These are phyloP conservation scores for Zophobas atratus DNA, from an alignment of 1,140 invertebrate species.

Conservation along the genomic window DNA sequence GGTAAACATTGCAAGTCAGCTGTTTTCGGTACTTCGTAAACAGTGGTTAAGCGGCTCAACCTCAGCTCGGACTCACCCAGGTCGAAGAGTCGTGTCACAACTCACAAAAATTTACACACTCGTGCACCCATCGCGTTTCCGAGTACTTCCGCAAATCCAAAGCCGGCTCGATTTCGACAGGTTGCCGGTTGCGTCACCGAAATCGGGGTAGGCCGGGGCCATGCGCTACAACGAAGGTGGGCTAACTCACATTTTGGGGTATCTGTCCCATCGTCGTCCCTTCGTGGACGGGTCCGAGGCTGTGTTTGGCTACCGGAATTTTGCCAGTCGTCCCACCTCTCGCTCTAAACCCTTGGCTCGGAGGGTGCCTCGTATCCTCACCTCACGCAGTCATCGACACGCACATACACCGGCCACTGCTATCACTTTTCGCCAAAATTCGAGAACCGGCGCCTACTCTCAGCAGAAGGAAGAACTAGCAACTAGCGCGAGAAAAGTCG, in stretches of 20 bases:
- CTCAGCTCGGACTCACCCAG: no score
- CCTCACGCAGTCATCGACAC: conserved; percentile 35
- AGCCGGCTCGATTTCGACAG: neutral
- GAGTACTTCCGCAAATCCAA: no score
- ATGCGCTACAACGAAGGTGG: neutral
- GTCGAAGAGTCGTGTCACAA: no score
- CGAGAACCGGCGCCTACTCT: no score
- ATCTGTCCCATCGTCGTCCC: conserved; percentile 73
- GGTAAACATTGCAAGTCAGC: no score
- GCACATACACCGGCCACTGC: neutral
- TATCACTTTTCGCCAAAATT: no score
- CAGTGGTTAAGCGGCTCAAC: no score
- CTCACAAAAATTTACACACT: no score
- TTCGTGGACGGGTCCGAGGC: conserved; percentile 67
- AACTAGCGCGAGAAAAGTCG: neutral
- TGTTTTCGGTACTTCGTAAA: no score
- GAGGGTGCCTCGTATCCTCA: neutral
- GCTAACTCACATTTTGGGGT: conserved; percentile 70
- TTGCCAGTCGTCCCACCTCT: conserved; percentile 60
- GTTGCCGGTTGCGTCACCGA: neutral
- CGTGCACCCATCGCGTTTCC: no score
- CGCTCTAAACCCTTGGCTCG: conserved; percentile 22
- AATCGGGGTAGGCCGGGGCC: no score
- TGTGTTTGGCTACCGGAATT: conserved; percentile 71
- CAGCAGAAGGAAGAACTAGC: no score